Percentiles rank a stretch among this genome's conserved stretches.
These are phyloP conservation scores for Aldabrachelys gigantea DNA, from an alignment of 2,113 vertebrate genomes.

Conservation along the genomic window DNA sequence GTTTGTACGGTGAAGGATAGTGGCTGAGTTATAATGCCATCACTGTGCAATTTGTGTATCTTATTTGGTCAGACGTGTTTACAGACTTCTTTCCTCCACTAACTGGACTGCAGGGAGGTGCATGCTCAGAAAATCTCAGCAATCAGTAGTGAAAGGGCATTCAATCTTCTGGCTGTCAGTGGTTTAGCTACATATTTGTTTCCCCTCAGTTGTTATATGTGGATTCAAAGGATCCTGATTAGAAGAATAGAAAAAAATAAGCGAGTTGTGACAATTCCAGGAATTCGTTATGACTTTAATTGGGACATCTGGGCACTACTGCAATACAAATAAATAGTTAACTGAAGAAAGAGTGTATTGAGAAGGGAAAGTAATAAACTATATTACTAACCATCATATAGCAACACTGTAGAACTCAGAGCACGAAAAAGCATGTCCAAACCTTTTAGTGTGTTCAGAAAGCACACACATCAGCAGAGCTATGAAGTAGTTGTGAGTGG, in stretches of 20 bases:
- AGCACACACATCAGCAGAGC: neutral
- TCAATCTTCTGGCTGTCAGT: neutral
- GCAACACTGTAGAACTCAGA: neutral
- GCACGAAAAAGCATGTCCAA: neutral
- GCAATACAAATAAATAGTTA: neutral
- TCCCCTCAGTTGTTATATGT: neutral
- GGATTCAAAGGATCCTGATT: neutral
- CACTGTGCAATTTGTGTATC: neutral
- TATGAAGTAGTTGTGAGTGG: neutral
- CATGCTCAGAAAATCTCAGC: neutral
- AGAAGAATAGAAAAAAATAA: neutral
- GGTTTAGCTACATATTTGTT: neutral
- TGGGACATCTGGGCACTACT: neutral
- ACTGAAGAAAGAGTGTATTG: neutral
- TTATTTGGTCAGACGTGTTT: neutral
- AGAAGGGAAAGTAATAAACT: neutral
- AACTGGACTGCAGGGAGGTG: neutral
- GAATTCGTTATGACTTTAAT: neutral
- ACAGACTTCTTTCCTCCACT: neutral
- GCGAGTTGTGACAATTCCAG: rapidly evolving
- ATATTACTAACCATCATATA: neutral
- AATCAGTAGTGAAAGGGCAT: neutral
- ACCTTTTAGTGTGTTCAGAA: slow-evolving; percentile 11
- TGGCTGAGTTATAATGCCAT: neutral
- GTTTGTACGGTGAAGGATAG: neutral